Percentiles rank a stretch among this genome's conserved stretches.
These are phyloP conservation scores for Strigops habroptila DNA, from an alignment of 2,113 vertebrate genomes.

Conservation along the genomic window DNA sequence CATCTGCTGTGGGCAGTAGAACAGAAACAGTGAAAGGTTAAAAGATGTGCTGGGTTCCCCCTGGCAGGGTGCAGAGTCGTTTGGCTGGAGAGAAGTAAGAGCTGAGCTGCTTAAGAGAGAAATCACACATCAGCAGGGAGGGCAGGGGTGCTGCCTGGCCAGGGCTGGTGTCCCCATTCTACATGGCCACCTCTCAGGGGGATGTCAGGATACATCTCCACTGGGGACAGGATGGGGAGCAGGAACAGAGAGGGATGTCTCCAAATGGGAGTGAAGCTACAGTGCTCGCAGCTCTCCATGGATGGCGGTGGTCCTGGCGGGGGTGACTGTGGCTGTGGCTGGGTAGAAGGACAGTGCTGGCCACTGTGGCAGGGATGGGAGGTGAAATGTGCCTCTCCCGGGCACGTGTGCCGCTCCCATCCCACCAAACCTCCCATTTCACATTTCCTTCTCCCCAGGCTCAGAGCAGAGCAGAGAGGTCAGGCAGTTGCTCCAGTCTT, in stretches of 20 bases:
- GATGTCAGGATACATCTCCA: accelerated
- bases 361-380: background rate
- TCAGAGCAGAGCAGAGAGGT: background rate
- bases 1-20: background rate
- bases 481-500: background rate
- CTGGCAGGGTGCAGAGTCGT: background rate
- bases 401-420: background rate
- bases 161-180: background rate
- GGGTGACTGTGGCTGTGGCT: background rate
- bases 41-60: background rate
- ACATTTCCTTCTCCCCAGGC: background rate
- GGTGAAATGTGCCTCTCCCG: background rate
- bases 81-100: background rate
- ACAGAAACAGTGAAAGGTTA: background rate
- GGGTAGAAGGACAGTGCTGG: background rate
- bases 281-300: accelerated
- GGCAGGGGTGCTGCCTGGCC: background rate
- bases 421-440: background rate
- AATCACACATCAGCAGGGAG: accelerated
- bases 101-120: background rate
- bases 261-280: background rate
- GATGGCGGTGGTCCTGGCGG: background rate
- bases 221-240: background rate
- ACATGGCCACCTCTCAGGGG: background rate
- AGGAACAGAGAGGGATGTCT: background rate